Percentiles rank a stretch among this genome's conserved stretches.
phyloP scores from a whole-genome alignment of 23 tunicate species.

The Aplidium turbinatum region DNA sequence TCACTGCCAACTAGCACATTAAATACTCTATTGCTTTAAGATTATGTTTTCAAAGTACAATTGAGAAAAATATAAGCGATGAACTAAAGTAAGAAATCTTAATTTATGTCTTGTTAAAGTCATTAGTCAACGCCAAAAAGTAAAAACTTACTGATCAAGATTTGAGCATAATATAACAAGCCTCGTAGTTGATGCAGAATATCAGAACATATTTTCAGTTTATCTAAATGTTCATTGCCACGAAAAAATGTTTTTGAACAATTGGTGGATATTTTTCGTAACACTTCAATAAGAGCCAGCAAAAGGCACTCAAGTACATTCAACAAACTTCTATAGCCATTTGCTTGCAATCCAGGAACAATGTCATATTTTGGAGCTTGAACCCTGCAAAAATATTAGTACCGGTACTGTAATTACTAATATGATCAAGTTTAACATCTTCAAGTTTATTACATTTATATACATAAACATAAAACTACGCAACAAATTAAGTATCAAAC shows the following conservation, averaged over 20 bases:
- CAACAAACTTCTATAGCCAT: conserved; percentile 74
- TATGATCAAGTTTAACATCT: no score
- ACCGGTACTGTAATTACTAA: no score
- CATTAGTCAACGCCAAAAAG: no score
- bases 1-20: no score
- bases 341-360: conserved; percentile 49
- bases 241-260: conserved; percentile 52
- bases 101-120: no score
- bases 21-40: no score
- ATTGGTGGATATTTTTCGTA: conserved; percentile 35
- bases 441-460: no score
- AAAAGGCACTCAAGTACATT: conserved; percentile 44
- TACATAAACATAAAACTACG: no score
- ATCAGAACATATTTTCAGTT: conserved; percentile 47
- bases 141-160: conserved; percentile 49
- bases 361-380: conserved; percentile 58
- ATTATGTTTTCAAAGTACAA: no score
- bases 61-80: no score
- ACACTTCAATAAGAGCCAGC: conserved; percentile 26
- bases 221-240: conserved; percentile 58
- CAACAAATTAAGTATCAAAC: no score
- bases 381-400: conserved; percentile 34
- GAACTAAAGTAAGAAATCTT: no score
- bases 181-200: conserved; percentile 76
- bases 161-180: conserved; percentile 68